Conservation (phyloP, 2,113 vertebrate species). For the Brachyhypopomus occidentalis region DNA sequence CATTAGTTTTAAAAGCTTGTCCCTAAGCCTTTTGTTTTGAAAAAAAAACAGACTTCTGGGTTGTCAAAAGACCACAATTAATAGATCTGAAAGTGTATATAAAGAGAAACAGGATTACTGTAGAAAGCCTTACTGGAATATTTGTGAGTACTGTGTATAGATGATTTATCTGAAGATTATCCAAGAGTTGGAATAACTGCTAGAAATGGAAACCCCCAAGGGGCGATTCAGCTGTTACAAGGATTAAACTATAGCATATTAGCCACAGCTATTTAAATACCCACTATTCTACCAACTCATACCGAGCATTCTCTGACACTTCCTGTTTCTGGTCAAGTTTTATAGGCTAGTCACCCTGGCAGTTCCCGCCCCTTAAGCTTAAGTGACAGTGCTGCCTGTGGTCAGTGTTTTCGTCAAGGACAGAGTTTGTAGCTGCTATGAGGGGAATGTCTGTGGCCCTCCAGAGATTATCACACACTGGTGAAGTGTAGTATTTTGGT, state of each 20-base stretch:
- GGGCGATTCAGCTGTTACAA: not conserved
- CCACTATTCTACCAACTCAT: not conserved
- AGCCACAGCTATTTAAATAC: constrained; percentile 33
- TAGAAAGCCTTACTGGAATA: too few relatives aligned
- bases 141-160: too few relatives aligned
- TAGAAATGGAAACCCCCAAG: not conserved
- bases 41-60: too few relatives aligned
- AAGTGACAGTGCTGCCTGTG: not conserved
- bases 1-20: too few relatives aligned
- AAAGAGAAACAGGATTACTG: too few relatives aligned
- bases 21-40: too few relatives aligned
- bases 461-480: not conserved
- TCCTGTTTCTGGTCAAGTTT: not conserved
- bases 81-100: too few relatives aligned
- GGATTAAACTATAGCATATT: not conserved
- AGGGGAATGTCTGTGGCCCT: not conserved
- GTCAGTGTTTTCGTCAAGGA: not conserved
- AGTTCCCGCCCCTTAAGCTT: not conserved
- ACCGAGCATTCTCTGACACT: not conserved
- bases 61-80: too few relatives aligned
- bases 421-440: not conserved
- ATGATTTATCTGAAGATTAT: not conserved
- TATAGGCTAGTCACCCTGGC: not conserved
- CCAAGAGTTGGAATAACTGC: not conserved
- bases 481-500: not conserved